Evolutionary conservation across 2,888 invertebrate genomes (phyloP), one percentile per base, ranked within the genome.

Genomic region (Eupeodes luniger): DNA sequence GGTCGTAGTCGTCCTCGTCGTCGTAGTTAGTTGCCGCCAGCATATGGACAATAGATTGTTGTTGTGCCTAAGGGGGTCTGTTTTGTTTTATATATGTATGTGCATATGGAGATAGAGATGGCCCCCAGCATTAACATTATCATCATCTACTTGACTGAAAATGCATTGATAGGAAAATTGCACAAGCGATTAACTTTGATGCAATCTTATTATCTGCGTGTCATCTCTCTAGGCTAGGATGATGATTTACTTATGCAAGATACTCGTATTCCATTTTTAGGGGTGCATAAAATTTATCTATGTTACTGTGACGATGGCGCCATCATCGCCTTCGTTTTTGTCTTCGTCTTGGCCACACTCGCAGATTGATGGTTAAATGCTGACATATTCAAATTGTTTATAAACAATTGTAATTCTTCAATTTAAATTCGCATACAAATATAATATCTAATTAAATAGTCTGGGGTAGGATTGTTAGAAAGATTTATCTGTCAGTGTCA

Each of bases 121-220:
- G 0, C 53, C 47, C 16, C 55, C 14, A 51, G 40, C 76, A 64
- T 62, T n/a, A 72, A 53, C 61, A 72, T 49, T 66, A 57, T 70
- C 53, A 78, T 78, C 88, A 78, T 81, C 69, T 84, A 88, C 88
- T 88, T 88, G 85, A 88, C 81, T 85, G 85, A 47, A 51, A 78
- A 75, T 66, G 75, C 88, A 88, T 81, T 85, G 88, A 88, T 88
- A 78, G 88, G 88, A 85, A 88, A 88, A 85, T 88, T 88, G 88
- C 81, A 85, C 81, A 75, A 88, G 69, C 85, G 85, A 88, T 88
- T 88, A 85, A 88, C 85, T 88, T 74, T 84, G 51, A 72, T 87
- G 77, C 87, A 88, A 84, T 81, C 84, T 84, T 81, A 88, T 88
- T 88, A 88, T 88, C 80, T 85, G 69, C 64, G 47, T 81, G 88